These are phyloP conservation scores for Choristoneura fumiferana DNA, from an alignment of 1,140 invertebrate genomes.

Conservation along the genomic window DNA sequence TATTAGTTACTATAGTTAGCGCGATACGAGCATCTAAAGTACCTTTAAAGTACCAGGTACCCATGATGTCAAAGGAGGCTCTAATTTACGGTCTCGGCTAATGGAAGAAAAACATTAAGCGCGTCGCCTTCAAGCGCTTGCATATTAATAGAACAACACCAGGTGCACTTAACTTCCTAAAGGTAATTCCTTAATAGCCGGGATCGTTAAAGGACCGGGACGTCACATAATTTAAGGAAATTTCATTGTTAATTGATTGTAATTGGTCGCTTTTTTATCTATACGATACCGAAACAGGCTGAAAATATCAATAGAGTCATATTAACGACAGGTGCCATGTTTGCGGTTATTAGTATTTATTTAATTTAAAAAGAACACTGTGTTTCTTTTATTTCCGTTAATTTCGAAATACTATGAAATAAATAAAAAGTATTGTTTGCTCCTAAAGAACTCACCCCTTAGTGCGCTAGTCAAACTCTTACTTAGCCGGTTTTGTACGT, in stretches of 20 bases:
- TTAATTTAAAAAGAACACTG: no score
- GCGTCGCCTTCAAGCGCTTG: slow-evolving; percentile 51
- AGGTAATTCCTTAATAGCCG: slow-evolving; percentile 56
- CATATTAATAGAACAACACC: slow-evolving; percentile 65
- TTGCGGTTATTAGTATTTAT: no score
- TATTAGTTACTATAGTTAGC: not conserved
- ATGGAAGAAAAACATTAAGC: slow-evolving; percentile 69
- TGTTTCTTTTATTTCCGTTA: no score
- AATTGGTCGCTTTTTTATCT: not conserved
- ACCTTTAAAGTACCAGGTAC: slow-evolving; percentile 43
- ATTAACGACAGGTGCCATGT: no score
- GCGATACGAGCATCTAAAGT: not conserved
- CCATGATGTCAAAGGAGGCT: slow-evolving; percentile 51
- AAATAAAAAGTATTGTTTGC: no score
- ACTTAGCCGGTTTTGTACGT: no score
- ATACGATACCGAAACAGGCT: not conserved
- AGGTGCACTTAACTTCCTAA: slow-evolving; percentile 44
- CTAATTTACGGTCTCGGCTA: slow-evolving; percentile 66
- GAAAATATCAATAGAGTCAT: not conserved
- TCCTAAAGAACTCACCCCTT: no score
- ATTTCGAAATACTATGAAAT: no score
- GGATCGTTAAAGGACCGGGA: slow-evolving; percentile 39
- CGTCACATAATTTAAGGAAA: slow-evolving; percentile 10
- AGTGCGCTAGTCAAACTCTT: no score
- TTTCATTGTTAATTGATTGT: slow-evolving; percentile 16